phyloP scores from a whole-genome alignment of 2,113 vertebrate species.

The Toxostoma redivivum region DNA sequence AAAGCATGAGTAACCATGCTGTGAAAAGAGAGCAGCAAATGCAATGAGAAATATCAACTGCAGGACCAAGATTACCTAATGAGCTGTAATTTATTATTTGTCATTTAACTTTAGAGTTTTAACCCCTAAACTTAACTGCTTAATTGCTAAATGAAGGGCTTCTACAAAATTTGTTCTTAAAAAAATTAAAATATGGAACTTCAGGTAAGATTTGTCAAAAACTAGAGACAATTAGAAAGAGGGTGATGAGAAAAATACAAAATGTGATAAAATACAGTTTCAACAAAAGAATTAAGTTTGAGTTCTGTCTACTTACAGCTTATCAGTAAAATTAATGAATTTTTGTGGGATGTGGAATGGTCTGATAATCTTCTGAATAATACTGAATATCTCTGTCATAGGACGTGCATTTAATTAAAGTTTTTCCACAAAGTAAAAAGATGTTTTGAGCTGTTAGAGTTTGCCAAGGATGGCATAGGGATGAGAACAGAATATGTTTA shows the following conservation, averaged over 20 bases:
- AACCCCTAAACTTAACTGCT: background rate
- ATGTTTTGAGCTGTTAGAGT: background rate
- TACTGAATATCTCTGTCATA: background rate
- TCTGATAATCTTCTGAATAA: background rate
- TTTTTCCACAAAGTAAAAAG: background rate
- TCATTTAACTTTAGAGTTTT: background rate
- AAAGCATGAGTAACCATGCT: background rate
- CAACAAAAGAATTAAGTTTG: background rate
- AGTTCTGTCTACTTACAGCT: background rate
- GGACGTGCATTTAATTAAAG: background rate
- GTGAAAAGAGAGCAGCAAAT: background rate
- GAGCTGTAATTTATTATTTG: background rate
- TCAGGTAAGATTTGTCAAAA: background rate
- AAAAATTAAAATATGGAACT: background rate
- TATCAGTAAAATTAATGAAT: background rate
- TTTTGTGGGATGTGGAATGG: background rate
- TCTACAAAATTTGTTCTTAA: background rate
- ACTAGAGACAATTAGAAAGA: background rate
- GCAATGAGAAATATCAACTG: background rate
- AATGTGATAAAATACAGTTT: background rate
- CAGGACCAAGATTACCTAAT: background rate
- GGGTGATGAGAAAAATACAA: background rate
- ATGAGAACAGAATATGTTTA: background rate
- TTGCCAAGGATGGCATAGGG: background rate
- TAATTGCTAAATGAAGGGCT: background rate